Evolutionary conservation across 2,888 invertebrate genomes (phyloP).

Genomic region (Ormyrus rosae): DNA sequence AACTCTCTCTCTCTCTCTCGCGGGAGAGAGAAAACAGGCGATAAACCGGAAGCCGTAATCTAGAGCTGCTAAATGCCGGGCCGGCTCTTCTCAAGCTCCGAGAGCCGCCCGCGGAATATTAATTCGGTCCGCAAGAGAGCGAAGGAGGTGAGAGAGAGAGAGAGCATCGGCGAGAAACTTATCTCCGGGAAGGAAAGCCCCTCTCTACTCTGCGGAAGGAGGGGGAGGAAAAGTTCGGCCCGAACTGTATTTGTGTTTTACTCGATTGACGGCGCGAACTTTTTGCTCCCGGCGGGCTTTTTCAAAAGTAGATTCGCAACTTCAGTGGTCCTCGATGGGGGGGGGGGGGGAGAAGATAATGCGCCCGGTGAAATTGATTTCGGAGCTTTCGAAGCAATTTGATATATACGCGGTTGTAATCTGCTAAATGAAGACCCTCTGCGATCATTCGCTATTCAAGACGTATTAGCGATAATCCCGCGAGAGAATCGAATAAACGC

Average conservation of each 20-base stretch:
- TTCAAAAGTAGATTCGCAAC: slow-evolving; percentile 2
- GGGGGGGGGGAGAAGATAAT: neutral
- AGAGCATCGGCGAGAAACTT: neutral
- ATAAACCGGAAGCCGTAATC: slow-evolving; percentile 31
- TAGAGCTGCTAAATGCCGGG: slow-evolving; percentile 5
- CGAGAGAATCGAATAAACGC: no score
- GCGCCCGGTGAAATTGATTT: neutral
- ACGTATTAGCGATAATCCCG: no score
- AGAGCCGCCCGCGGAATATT: slow-evolving; percentile 22
- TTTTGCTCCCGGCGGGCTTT: neutral
- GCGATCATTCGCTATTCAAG: no score
- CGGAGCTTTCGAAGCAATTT: no score
- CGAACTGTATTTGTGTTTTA: slow-evolving; percentile 16
- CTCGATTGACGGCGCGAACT: neutral
- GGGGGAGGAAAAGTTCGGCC: neutral
- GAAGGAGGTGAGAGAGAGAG: neutral
- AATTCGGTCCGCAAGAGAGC: slow-evolving; percentile 2
- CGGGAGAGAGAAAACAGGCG: slow-evolving; percentile 1
- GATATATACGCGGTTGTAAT: no score
- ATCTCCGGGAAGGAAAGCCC: neutral
- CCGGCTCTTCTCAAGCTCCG: neutral
- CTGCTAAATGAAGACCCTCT: no score
- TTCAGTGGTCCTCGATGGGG: neutral
- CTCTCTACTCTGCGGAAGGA: neutral
- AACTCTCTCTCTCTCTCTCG: neutral